Conservation (phyloP, 2,113 vertebrate species). For the Ameiurus melas region DNA sequence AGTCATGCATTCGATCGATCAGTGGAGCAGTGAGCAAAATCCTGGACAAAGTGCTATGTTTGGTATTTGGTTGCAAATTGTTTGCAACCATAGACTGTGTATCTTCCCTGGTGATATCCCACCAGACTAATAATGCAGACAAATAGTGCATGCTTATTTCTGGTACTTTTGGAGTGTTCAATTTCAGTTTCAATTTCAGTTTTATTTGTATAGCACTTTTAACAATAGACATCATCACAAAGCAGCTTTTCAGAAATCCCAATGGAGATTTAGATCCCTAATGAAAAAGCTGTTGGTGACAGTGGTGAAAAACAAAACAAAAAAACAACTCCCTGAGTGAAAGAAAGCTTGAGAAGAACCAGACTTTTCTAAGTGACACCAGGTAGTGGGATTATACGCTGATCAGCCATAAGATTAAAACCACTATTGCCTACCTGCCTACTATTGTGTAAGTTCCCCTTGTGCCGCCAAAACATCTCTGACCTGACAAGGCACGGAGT, state of each 20-base stretch:
- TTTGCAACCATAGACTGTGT: not conserved
- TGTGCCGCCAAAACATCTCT: no score
- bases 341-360: not conserved
- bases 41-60: not conserved
- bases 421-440: no score
- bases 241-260: not conserved
- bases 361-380: not conserved
- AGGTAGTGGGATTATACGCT: not conserved
- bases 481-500: no score
- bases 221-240: not conserved
- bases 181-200: not conserved
- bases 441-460: no score
- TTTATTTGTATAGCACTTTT: not conserved
- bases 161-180: not conserved
- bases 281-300: not conserved
- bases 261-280: not conserved
- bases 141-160: not conserved
- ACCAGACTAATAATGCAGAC: not conserved
- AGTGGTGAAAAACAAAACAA: not conserved
- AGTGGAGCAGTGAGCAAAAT: not conserved
- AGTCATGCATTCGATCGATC: not conserved
- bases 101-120: not conserved
- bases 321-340: not conserved
- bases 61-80: not conserved
- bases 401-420: no score